Base-by-base conservation (phyloP, 2,113 vertebrate species). In the Channa maculata region DNA sequence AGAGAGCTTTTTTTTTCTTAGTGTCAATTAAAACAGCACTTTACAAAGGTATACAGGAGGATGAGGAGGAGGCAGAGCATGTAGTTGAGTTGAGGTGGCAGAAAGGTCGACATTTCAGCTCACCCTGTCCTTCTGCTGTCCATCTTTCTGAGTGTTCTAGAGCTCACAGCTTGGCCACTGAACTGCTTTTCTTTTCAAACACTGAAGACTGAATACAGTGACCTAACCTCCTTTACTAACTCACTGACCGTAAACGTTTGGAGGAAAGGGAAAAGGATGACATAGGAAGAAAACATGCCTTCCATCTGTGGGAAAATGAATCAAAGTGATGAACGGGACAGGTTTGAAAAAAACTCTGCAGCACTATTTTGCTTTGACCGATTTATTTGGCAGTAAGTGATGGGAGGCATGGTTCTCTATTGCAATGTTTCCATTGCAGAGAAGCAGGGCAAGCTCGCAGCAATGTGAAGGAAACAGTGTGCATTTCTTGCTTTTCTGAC, bases 1-100 rank as follows among this genome's bases (percentile, higher is more conserved):
- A 61, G 67, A 12, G 24, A 33, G 24, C 12, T 50, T 74, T 36
- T 77, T 83, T 72, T 67, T 57, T 45, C 50, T 66, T 49, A 5
- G n/a, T 79, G 88, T 88, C 89, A 91, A 86, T 91, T 90, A 89
- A 83, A 90, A 77, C 54, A 43, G 72, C 51, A 57, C 79, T 82
- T 88, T 71, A 69, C 61, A 73, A 81, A 79, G 61, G 59, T 75
- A 66, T 43, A 67, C 61, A 71, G 64, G 13, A 54, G 52, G 75
- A 62, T 49, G 57, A 71, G 52, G 65, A 77, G 45, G 41, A 69
- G 48, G 71, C n/a, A 52, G 48, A 64, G 61, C 57, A 75, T 84
- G 80, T 73, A 65, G 70, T 11, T 37, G 72, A 85, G 78, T 65
- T 33, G 58, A 79, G 77, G 75, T 71, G 75, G 52, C 15, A 36